Evolutionary conservation across 2,888 invertebrate species (phyloP).

Genomic region (Rotaria macrura): DNA sequence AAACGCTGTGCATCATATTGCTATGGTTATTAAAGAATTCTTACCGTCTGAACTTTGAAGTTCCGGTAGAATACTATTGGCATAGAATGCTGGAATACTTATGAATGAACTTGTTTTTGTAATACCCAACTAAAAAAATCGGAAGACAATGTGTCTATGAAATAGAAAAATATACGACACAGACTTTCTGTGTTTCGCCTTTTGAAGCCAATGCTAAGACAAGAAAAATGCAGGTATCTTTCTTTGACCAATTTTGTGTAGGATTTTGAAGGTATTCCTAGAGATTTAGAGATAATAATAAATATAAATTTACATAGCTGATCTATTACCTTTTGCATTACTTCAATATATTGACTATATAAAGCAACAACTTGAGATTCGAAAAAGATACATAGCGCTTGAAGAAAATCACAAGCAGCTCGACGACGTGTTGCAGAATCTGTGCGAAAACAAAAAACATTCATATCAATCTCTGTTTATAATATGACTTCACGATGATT

Average conservation of each 20-base stretch:
- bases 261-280: constrained; percentile 66
- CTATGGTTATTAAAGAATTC: neutral
- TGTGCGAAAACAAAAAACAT: neutral
- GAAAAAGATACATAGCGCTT: constrained; percentile 68
- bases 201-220: constrained; percentile 85
- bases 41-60: constrained; percentile 59
- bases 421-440: constrained; percentile 84
- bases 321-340: neutral
- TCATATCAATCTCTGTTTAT: too few relatives aligned
- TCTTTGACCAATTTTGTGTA: constrained; percentile 72
- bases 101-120: constrained; percentile 80
- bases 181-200: constrained; percentile 47
- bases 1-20: neutral
- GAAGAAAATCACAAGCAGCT: constrained; percentile 90
- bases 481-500: too few relatives aligned
- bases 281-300: neutral
- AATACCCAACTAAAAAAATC: constrained; percentile 61
- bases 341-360: constrained; percentile 31
- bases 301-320: neutral
- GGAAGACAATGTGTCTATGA: neutral
- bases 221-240: constrained; percentile 88
- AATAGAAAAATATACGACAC: neutral
- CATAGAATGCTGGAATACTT: constrained; percentile 75
- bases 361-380: constrained; percentile 46
- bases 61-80: constrained; percentile 74